Conservation (phyloP, 2,888 invertebrate genomes). For the Plagodis pulveraria region DNA sequence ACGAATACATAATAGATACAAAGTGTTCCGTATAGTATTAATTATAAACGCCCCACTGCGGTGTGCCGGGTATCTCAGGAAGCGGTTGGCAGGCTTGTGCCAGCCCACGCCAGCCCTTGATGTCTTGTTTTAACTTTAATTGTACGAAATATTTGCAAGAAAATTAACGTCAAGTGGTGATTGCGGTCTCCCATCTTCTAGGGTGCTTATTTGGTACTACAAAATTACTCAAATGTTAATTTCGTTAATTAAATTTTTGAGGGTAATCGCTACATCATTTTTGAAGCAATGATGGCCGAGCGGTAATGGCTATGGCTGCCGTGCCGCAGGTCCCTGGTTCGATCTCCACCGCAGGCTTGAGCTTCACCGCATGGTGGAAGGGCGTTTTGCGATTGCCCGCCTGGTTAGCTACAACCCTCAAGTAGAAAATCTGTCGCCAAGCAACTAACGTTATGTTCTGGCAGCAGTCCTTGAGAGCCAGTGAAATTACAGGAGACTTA, state of each 20-base stretch:
- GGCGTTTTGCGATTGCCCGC: too few relatives aligned
- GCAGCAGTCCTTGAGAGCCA: too few relatives aligned
- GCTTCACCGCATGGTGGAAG: too few relatives aligned
- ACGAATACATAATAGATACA: conserved; percentile 31
- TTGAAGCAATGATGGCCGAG: too few relatives aligned
- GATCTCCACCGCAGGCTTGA: too few relatives aligned
- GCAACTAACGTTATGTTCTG: too few relatives aligned
- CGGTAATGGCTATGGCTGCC: too few relatives aligned
- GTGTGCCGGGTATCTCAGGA: conserved; percentile 32
- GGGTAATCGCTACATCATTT: background rate
- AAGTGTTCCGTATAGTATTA: conserved; percentile 39
- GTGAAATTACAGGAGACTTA: too few relatives aligned
- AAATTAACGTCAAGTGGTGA: conserved; percentile 26
- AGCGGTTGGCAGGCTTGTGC: conserved; percentile 26
- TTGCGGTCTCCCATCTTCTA: conserved; percentile 22
- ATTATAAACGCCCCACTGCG: conserved; percentile 35
- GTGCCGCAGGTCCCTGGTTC: too few relatives aligned
- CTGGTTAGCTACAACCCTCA: too few relatives aligned
- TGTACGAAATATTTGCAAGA: conserved; percentile 30
- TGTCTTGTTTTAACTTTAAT: conserved; percentile 29
- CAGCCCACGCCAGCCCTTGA: conserved; percentile 23
- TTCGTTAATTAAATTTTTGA: conserved; percentile 18
- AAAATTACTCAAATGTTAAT: conserved; percentile 12
- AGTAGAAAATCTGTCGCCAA: too few relatives aligned
- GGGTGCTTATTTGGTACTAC: conserved; percentile 16